Evolutionary conservation across 2,797 vertebrate species (phyloP).

Genomic region (Sebastes paucispinis): DNA sequence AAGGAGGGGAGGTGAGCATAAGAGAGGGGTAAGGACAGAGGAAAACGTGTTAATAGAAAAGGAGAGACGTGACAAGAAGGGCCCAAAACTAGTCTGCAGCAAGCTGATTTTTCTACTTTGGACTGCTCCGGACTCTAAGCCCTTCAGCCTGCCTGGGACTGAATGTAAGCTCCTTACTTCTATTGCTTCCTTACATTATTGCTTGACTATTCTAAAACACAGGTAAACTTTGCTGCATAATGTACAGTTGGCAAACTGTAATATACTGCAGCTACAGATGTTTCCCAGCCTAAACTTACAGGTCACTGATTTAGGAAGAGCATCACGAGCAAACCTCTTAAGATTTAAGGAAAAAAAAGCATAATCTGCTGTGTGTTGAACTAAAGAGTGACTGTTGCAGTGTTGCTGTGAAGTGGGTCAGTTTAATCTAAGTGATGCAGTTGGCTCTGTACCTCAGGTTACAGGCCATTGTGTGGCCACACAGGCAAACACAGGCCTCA

Average conservation of each 20-base stretch:
- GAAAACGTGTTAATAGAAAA: neutral
- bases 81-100: conserved; percentile 2
- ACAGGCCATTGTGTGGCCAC: conserved; percentile 51
- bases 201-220: neutral
- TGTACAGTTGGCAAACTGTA: neutral
- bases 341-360: neutral
- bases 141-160: conserved; percentile 41
- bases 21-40: neutral
- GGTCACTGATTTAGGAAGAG: neutral
- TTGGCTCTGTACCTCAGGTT: conserved; percentile 61
- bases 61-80: neutral
- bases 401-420: conserved; percentile 3
- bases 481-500: conserved; percentile 48
- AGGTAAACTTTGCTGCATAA: neutral
- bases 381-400: neutral
- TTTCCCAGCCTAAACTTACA: neutral
- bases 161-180: conserved; percentile 65
- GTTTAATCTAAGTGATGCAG: conserved; percentile 41
- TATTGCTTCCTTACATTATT: conserved; percentile 3
- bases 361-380: neutral
- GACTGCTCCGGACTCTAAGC: conserved; percentile 37
- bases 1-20: neutral
- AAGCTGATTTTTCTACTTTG: conserved; percentile 56
- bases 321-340: neutral
- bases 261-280: neutral